Evolutionary conservation across 1,140 invertebrate genomes (phyloP), one percentile per base, ranked within the genome.

Genomic region (Ruditapes philippinarum): DNA sequence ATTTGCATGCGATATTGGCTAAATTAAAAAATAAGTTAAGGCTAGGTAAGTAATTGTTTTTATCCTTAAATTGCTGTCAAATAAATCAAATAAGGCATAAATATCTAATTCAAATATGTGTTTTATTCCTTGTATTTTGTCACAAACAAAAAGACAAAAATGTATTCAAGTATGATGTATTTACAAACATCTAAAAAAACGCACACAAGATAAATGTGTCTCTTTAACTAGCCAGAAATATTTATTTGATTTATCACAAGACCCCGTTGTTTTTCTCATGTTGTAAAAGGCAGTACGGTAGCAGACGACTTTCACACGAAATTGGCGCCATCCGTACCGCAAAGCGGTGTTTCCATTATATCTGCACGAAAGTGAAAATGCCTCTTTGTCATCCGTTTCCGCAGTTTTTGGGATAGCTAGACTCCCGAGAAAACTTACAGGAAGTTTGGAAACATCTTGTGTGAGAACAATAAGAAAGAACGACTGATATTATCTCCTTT

Each of bases 271-370:
- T 90, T 68, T 81, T 54, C 79, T 74, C 70, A 73, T 54, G 45
- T 76, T n/a, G 40, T 62, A 73, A 81, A 78, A 45, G 38, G 17
- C 45, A 14, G 54, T 76, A 57, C 31, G 0, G 38, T 31, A 81
- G n/a, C 89, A 90, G 89, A 90, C 89, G 89, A 90, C 68, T 36
- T 87, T 90, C 78, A 80, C 89, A 87, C 89, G 31, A 82, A 49
- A 9, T 76, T 54, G 89, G 89, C 89, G 89, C 89, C 89, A 88
- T 40, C 49, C 60, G 57, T 49, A 76, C 60, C 85, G n/a, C 38
- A 73, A 73, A 80, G 51, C 74, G 85, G 60, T 70, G 85, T 45
- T 45, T 25, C 51, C 62, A 54, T 54, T 36, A 65, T 51, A 88
- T n/a, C 49, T 36, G 28, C 60, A 80, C 85, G 74, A 88, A 88